Base-by-base conservation (phyloP, 2,888 invertebrate genomes). In the Cephalotes varians region DNA sequence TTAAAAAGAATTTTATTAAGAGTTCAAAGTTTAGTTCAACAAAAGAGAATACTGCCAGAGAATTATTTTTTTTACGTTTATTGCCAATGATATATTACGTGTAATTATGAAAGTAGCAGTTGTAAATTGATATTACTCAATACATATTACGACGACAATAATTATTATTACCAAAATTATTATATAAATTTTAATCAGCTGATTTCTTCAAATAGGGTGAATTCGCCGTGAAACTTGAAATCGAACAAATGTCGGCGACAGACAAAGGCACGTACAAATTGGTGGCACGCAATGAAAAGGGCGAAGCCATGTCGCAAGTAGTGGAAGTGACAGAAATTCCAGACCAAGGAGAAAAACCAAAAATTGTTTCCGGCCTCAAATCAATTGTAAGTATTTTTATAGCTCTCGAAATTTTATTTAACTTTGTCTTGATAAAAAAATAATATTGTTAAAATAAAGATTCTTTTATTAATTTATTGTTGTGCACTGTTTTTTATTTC, bases 191-290 rank as follows among this genome's bases (percentile, higher is more conserved):
- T 60, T 56, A 40, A 71, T 71, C 1, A 49, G 5, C 2, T 54
- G 10, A 40, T 79, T 62, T 62, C 0, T 51, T 80, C 21, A 15
- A 62, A 51, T 91, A 98, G 96, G 98, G 98, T 82, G 98, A 98
- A 95, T 99, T 98, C 92, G 96, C 97, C 83, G 97, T 98, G 25
- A 98, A 98, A 95, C 95, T 99, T 91, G 98, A 98, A 95, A 98
- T 99, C 90, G 97, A 97, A 87, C 97, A 98, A 92, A 97, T 98
- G 40, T 96, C 97, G 86, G 96, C 97, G 93, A 95, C 95, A 28
- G 98, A 99, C 94, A 98, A 98, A 95, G 98, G 98, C 88, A 96
- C 97, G 82, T 98, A 99, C 95, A 98, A 98, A 95, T 95, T 98
- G 90, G 96, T 98, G 7, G 98, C 98, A 34, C 98, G 97, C 94